phyloP scores from a whole-genome alignment of 2,797 vertebrate species.

The Sebastes steindachneri region DNA sequence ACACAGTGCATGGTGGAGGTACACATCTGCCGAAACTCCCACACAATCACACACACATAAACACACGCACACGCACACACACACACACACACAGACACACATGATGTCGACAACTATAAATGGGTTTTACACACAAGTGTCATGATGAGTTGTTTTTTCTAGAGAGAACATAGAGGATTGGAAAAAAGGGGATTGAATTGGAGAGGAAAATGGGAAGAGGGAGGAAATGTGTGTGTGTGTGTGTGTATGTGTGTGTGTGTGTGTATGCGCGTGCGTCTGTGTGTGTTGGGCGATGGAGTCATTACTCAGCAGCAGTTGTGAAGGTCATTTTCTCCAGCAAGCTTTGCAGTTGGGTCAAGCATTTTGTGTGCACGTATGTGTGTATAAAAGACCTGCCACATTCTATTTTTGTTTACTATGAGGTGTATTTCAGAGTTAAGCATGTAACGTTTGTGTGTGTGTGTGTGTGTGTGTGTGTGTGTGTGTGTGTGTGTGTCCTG shows the following conservation, averaged over 20 bases:
- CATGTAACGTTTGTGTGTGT: neutral
- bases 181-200: neutral
- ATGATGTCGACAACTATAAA: neutral
- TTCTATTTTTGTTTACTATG: neutral
- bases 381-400: neutral
- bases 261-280: neutral
- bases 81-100: neutral
- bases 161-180: neutral
- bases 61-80: neutral
- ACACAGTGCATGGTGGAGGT: neutral
- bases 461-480: neutral
- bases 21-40: neutral
- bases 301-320: slow-evolving; percentile 53
- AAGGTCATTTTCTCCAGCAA: slow-evolving; percentile 54
- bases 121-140: neutral
- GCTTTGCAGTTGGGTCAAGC: slow-evolving; percentile 35
- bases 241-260: neutral
- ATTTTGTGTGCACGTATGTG: neutral
- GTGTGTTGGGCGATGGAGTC: slow-evolving; percentile 1
- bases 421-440: neutral
- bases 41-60: neutral
- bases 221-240: neutral
- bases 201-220: neutral
- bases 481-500: neutral
- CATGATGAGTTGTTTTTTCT: neutral